Evolutionary conservation across 2,888 invertebrate genomes (phyloP), one percentile per base, ranked within the genome.

Genomic region (Netelia virgata): DNA sequence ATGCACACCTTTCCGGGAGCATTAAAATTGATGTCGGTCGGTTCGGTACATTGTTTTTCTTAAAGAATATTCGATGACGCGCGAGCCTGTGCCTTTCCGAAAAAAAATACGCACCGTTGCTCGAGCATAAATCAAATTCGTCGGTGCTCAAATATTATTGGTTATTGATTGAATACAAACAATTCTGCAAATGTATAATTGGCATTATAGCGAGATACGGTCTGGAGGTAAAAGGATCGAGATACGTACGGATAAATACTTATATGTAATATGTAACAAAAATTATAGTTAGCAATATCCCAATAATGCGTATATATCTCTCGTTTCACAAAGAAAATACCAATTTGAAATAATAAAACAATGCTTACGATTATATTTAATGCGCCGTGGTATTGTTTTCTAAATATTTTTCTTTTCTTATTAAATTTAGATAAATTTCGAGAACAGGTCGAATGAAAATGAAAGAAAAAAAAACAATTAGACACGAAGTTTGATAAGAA

Each of bases 51-150:
- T 47, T 47, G 14, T 14, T 14, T 47, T 47, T 23, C n/a, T 47
- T 47, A 1, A 47, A 47, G 3, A 47, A 47, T 14, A 47, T 47
- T 14, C 14, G 11, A 47, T 47, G 47, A 47, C 47, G 47, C 47
- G 14, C 47, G 47, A 47, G 14, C 3, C 11, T 14, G 14, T 14
- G 2, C 11, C 47, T 10, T 47, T 11, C 16, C 41, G 47, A 64
- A 66, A 66, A 47, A 47, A 66, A 66, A 63, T 47, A 47, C 14
- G n/a, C 5, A 41, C 6, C n/a, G 10, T 43, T 64, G 10, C 41
- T 41, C 16, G 36, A 14, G n/a, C 16, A 43, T 16, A 64, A 16
- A 28, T 20, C 61, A 11, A 57, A 16, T n/a, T 11, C 28, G 5
- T 28, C 47, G 47, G 10, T 10, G 47, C 47, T 14, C 14, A 10